Conservation (phyloP, 2,888 invertebrate genomes). For the Amiota minor region DNA sequence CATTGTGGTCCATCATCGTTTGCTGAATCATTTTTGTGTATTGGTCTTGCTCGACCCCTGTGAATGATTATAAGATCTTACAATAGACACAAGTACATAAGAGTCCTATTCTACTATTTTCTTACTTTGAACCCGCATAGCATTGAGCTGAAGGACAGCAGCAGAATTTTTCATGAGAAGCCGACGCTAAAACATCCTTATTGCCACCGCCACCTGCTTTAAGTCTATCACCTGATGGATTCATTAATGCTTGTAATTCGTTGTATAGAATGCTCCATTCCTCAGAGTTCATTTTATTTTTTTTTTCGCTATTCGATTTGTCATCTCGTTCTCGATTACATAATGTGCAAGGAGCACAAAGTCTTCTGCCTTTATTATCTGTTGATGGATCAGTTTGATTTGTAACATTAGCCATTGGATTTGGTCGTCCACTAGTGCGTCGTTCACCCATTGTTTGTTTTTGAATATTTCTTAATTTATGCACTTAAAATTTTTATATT, state of each 20-base stretch:
- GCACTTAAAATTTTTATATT: not conserved
- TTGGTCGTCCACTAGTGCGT: too few species aligned
- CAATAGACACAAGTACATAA: not conserved
- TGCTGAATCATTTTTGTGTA: not conserved
- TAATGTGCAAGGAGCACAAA: too few species aligned
- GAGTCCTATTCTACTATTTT: not conserved
- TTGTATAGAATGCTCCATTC: not conserved
- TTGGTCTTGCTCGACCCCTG: not conserved
- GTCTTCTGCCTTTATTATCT: too few species aligned
- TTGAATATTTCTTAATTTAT: too few species aligned
- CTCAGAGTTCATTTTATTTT: not conserved
- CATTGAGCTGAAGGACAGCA: slow-evolving; percentile 15
- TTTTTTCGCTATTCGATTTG: too few species aligned
- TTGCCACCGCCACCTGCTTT: slow-evolving; percentile 3
- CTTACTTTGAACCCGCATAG: slow-evolving; percentile 5
- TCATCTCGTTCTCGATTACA: too few species aligned
- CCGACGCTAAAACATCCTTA: not conserved
- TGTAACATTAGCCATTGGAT: too few species aligned
- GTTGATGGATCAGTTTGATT: too few species aligned
- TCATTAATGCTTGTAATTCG: not conserved
- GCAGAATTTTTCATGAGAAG: slow-evolving; percentile 8
- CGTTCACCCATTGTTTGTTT: too few species aligned
- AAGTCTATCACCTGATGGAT: slow-evolving; percentile 1
- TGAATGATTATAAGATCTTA: not conserved
- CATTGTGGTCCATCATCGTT: not conserved